Evolutionary conservation across 2,113 vertebrate genomes (phyloP), one percentile per base, ranked within the genome.

Genomic region (Cryptomyrus ogoouensis): DNA sequence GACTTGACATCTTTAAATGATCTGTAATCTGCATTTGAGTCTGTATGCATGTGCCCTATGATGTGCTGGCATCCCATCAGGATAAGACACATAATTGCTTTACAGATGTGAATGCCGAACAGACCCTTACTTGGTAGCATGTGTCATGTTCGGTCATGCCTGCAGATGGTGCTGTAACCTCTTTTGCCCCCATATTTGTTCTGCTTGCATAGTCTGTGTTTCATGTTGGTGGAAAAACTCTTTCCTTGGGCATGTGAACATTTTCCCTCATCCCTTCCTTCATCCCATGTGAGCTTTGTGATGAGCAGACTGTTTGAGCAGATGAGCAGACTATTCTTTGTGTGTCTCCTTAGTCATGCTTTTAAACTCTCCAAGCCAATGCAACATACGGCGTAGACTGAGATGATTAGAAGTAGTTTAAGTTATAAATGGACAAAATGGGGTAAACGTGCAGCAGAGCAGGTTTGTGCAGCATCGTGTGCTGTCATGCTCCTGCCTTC

Each of bases 161-260:
- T 92, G 91, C 96, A 96, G 95, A 95, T 96, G 95, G 93, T 91
- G 84, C 91, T 93, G 88, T 94, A 93, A 94, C 94, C 95, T 96
- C 93, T 96, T 93, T 49, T 84, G 84, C n/a, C 46, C 24, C 2
- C 19, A 31, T 31, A 15, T 87, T 49, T 49, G 8, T 87, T 49
- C 27, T 19, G 50, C 50, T n/a, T 19, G 13, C 13, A 19, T 13
- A n/a, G 83, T 44, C 17, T 10, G 10, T 6, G 47, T 35, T 19
- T 87, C 6, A 19, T 31, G 44, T 85, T 77, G 13, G 1, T 19
- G 70, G 70, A 39, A 77, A 66, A 66, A 13, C 62, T n/a, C 24
- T 66, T 39, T 77, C 42, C 44, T 84, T 31, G 17, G 19, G 21
- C 27, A 31, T 70, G 66, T 70, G 27, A 70, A 10, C 31, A 6